Evolutionary conservation across 2,113 vertebrate species (phyloP), one percentile per base, ranked within the genome.

Genomic region (Dasyurus viverrinus): DNA sequence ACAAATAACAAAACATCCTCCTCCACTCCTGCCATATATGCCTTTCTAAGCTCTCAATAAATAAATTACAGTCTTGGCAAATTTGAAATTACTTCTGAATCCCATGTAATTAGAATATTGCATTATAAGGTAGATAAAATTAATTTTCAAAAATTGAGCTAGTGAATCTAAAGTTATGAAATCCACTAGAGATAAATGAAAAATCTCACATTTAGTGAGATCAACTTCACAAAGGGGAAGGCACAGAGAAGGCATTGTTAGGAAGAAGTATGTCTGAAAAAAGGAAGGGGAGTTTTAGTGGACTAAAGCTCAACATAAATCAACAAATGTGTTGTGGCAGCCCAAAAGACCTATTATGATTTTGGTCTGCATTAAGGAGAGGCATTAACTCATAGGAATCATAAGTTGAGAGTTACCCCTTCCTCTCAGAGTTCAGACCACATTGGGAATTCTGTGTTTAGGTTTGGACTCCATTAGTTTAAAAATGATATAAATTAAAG

Each of bases 71-170:
- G 24, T 46, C 89, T 91, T 96, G 52, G 26, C 50, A 95, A 91
- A 8, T 93, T 53, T 76, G 42, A 97, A 95, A 96, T 90, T 94
- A 22, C 93, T 89, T 94, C 89, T 84, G 36, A 96, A 93, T 19
- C 92, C n/a, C 92, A 93, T 96, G n/a, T n/a, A 19, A 76, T 76
- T 76, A n/a, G 36, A 76, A 76, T 76, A 76, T 76, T n/a, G 16
- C 14, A 76, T n/a, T 76, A 76, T 7, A n/a, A 36, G n/a, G 16
- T n/a, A 76, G 36, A 76, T 76, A 68, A 76, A n/a, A n/a, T 76
- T 76, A 76, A n/a, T 76, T n/a, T 76, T 76, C 30, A 76, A 76
- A 25, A 36, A 76, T 16, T 76, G 60, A 12, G 12, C 36, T 76
- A 76, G 36, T 76, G 60, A 76, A 76, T 22, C 36, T 76, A n/a